Evolutionary conservation across 2,888 invertebrate genomes (phyloP), one percentile per base, ranked within the genome.

Genomic region (Stenolophus ochropezus): DNA sequence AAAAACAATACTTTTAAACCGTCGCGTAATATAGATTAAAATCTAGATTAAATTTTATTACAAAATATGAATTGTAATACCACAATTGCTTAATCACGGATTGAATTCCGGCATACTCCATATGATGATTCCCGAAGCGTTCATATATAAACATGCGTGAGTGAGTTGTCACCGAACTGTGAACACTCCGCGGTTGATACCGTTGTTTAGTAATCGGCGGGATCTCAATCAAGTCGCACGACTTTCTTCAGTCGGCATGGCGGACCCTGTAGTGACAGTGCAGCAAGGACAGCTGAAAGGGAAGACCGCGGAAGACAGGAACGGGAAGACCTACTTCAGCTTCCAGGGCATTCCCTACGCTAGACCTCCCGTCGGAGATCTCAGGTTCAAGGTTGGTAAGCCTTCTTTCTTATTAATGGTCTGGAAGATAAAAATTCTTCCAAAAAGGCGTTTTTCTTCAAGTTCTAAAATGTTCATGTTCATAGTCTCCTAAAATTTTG

Each of bases 321-420:
- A 85, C 0, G 87, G 88, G 1, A 82, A 82, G 1, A 82, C 84
- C 23, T 89, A 85, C 81, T 84, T 86, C 2, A 86, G 86, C 21
- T 90, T 89, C 58, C 84, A 85, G 49, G 88, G 88, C 1, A 87
- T 90, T 75, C 89, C 89, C 0, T 89, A 87, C 71, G 90, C 88
- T 1, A 86, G 87, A 58, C 87, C 90, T 2, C 90, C 90, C 0
- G 51, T 89, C n/a, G 88, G 87, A 0, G 83, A 87, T 8, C 86
- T 89, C 0, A 85, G 89, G 84, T 90, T 89, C 47, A 87, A 87
- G 87, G 89, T 89, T 25, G 0, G 2, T 61, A 25, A n/a, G 11
- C 8, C 2, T 11, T 11, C 2, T 25, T 23, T 14, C 25, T 61
- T 14, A 61, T 0, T 25, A 8, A 33, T 33, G n/a, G n/a, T n/a